phyloP scores from a whole-genome alignment of 2,113 vertebrate species.

The Benitochromis conjunctus region DNA sequence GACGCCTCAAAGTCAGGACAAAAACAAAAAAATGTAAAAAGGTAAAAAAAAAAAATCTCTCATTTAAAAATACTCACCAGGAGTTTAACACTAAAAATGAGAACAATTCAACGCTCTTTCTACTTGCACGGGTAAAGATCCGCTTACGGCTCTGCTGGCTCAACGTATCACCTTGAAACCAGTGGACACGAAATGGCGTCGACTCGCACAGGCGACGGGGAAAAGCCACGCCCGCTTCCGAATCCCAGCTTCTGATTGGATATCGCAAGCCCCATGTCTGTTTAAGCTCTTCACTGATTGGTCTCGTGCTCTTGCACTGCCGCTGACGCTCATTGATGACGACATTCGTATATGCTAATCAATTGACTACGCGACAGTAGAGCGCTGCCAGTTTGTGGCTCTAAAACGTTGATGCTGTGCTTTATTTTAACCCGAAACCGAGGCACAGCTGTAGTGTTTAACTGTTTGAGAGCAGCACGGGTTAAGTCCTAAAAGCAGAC shows the following conservation, averaged over 20 bases:
- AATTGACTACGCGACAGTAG: background rate
- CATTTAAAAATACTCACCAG: slow-evolving; percentile 80
- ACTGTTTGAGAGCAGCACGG: background rate
- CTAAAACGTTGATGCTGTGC: background rate
- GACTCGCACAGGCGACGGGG: background rate
- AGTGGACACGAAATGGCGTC: slow-evolving; percentile 74
- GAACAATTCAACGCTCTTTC: slow-evolving; percentile 67
- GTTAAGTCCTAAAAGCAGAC: background rate
- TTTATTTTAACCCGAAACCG: background rate
- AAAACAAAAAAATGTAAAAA: slow-evolving; percentile 55
- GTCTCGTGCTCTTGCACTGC: background rate
- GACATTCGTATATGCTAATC: background rate
- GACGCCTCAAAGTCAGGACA: slow-evolving; percentile 64
- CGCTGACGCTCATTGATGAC: background rate
- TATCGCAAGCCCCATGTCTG: fast-evolving
- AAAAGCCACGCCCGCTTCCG: background rate
- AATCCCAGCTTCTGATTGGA: slow-evolving; percentile 24
- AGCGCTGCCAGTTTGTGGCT: background rate
- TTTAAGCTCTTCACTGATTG: background rate
- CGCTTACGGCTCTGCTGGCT: slow-evolving; percentile 21
- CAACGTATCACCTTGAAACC: slow-evolving; percentile 55
- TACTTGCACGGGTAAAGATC: slow-evolving; percentile 47
- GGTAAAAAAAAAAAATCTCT: slow-evolving; percentile 64
- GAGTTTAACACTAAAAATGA: slow-evolving; percentile 77
- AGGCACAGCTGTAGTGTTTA: background rate